phyloP scores from a whole-genome alignment of 2,797 vertebrate genomes.

The Lates japonicus region DNA sequence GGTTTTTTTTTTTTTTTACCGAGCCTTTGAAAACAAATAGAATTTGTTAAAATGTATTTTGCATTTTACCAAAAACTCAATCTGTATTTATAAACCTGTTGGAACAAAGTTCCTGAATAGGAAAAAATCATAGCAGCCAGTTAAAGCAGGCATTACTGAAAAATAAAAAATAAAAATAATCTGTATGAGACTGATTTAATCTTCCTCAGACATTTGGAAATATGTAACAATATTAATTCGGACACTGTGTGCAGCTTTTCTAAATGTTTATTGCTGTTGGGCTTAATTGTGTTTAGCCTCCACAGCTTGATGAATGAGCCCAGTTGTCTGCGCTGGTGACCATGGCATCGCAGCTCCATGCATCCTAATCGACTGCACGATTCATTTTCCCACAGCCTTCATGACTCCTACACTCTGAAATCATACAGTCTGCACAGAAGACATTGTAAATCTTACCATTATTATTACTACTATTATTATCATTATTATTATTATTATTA shows the following conservation, averaged over 20 bases:
- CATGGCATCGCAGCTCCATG: slow-evolving; percentile 91
- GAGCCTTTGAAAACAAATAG: slow-evolving; percentile 18
- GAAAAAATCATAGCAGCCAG: background rate
- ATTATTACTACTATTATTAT: slow-evolving; percentile 8
- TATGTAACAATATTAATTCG: slow-evolving; percentile 37
- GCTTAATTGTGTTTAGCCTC: slow-evolving; percentile 83
- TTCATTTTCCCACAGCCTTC: slow-evolving; percentile 52
- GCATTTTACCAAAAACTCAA: background rate
- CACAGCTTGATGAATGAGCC: slow-evolving; percentile 94
- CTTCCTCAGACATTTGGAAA: background rate
- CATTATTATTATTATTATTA: background rate
- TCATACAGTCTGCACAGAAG: slow-evolving; percentile 29
- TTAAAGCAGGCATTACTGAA: background rate
- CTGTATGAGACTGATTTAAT: slow-evolving; percentile 17
- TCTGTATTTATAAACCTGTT: slow-evolving; percentile 57
- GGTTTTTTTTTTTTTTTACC: slow-evolving; percentile 42
- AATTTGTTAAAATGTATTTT: background rate
- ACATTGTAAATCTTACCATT: background rate
- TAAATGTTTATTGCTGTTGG: slow-evolving; percentile 77
- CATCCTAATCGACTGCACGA: slow-evolving; percentile 94
- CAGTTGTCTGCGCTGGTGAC: slow-evolving; percentile 92
- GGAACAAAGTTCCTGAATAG: slow-evolving; percentile 27
- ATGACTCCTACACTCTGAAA: slow-evolving; percentile 29
- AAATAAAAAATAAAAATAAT: accelerated
- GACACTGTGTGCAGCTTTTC: slow-evolving; percentile 51